These are phyloP conservation scores for Hipparchia semele DNA, from an alignment of 2,888 invertebrate genomes.

Conservation along the genomic window DNA sequence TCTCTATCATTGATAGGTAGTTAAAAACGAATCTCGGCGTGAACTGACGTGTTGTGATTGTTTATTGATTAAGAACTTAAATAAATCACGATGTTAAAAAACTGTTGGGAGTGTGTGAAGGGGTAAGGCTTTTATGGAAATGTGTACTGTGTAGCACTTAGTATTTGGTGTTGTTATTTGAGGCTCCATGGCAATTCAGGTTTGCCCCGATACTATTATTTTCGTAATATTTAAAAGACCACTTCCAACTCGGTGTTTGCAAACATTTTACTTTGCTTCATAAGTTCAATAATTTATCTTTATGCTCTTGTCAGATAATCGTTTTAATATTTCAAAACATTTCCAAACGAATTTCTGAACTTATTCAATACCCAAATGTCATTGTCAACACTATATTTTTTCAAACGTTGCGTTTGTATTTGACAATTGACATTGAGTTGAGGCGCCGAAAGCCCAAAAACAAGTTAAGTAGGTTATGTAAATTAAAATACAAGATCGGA, in stretches of 20 bases:
- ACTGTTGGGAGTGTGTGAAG: conserved; percentile 72
- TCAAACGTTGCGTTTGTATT: conserved; percentile 15
- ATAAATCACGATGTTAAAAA: conserved; percentile 66
- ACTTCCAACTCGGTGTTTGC: not conserved
- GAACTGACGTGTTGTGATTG: conserved; percentile 42
- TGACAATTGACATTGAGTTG: not conserved
- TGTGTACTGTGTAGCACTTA: not conserved
- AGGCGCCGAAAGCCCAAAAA: conserved; percentile 11
- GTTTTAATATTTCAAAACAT: conserved; percentile 16
- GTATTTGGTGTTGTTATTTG: not conserved
- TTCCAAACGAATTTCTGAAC: conserved; percentile 6
- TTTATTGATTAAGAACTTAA: conserved; percentile 21
- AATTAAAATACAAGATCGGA: conserved; percentile 6
- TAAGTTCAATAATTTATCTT: not conserved
- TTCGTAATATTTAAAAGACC: not conserved
- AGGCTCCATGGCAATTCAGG: not conserved
- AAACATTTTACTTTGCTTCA: not conserved
- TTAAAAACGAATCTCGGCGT: conserved; percentile 39
- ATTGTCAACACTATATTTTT: conserved; percentile 40
- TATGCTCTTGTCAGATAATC: conserved; percentile 6
- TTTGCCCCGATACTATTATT: not conserved
- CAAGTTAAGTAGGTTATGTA: conserved; percentile 18
- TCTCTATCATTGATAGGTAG: conserved; percentile 48
- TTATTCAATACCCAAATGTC: conserved; percentile 38
- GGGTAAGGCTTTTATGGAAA: conserved; percentile 58